Base-by-base conservation (phyloP, 2,113 vertebrate species). In the Gambusia holbrooki region DNA sequence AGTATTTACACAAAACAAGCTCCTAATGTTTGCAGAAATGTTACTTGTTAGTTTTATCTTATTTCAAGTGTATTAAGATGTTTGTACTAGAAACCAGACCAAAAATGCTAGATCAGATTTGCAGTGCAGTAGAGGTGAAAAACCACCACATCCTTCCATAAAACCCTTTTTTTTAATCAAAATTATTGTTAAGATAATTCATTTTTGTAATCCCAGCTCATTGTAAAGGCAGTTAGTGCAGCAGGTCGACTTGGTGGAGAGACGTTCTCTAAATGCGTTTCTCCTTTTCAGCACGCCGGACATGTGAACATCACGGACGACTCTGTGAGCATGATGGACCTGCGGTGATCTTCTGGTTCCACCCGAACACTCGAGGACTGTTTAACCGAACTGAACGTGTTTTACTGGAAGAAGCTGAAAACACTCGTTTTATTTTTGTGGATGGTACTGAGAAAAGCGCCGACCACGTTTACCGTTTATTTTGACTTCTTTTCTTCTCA, bases 321-420 rank as follows among this genome's bases (percentile, higher is more conserved):
- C 74, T 92, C 94, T 0, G 95, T 98, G 79, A 92, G 94, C 17
- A 87, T 98, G 90, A 88, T 97, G 89, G 98, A 99, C 89, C 94
- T 99, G 74, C 96, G 97, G 91, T 99, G 94, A 96, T 69, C 70
- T 17, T 22, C 2, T 37, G 29, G 27, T 15, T 66, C 64, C 71
- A 69, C 69, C 60, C 45, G 27, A 71, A 76, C 75, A 76, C 86
- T 85, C 58, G 37, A 14, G 67, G 76, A 89, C 87, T 82, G 60
- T 88, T 85, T 88, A 64, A 85, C 73, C 27, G 67, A 68, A 45
- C 15, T 42, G 60, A 48, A 71, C 69, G 70, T 37, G 64, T 84
- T 76, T 66, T 48, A 71, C 63, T 28, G 70, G 33, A 58, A 25
- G 51, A n/a, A 83, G 1, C 29, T 8, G 35, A 35, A 71, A 84